phyloP scores from a whole-genome alignment of 2,113 vertebrate species.

The Scolopax mira region DNA sequence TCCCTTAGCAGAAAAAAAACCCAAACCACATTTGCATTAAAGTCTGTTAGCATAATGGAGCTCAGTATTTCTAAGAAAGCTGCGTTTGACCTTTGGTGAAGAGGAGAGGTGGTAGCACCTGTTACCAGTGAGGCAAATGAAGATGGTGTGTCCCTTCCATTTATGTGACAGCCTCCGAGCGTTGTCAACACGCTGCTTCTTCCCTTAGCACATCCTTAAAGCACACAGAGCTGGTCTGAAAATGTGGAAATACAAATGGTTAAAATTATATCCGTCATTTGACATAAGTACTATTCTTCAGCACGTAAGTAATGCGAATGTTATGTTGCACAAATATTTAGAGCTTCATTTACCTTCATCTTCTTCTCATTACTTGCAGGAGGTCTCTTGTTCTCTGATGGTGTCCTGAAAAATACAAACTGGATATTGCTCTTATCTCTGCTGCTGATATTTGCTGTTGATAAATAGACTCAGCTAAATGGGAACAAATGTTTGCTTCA shows the following conservation, averaged over 20 bases:
- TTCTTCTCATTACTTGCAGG: slow-evolving; percentile 43
- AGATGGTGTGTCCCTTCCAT: background rate
- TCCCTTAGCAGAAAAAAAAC: background rate
- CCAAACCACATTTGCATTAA: background rate
- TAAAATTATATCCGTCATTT: background rate
- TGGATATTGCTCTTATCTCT: slow-evolving; percentile 20
- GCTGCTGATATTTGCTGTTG: slow-evolving; percentile 2
- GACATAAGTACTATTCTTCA: background rate
- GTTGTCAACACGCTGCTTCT: background rate
- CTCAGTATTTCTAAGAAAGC: background rate
- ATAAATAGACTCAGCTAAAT: slow-evolving; percentile 25
- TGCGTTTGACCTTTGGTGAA: background rate
- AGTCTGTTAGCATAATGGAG: background rate
- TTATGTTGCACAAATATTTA: background rate
- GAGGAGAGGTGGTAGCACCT: background rate
- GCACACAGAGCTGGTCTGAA: background rate
- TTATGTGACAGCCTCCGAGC: background rate
- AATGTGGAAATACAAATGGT: background rate
- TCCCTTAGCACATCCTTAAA: background rate
- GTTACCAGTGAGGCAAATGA: background rate
- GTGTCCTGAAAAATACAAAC: slow-evolving; percentile 18
- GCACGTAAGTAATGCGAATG: background rate
- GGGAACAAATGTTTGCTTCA: slow-evolving; percentile 22
- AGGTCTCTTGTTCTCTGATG: slow-evolving; percentile 15
- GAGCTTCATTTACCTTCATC: slow-evolving; percentile 29